phyloP scores from a whole-genome alignment of 2,888 invertebrate genomes.

The Philaethria dido region DNA sequence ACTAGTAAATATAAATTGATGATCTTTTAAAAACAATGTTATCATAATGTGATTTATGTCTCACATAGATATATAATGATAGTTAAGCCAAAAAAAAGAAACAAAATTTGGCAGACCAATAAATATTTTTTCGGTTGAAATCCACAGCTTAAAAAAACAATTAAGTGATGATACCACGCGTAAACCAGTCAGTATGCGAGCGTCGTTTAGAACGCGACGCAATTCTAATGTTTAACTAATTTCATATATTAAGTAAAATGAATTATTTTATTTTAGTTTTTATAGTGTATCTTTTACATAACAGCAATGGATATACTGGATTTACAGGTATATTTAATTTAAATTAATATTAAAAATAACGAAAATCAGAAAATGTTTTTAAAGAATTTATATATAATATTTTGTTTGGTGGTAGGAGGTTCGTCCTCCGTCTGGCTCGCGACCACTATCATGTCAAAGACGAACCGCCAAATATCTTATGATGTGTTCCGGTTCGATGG shows the following conservation, averaged over 20 bases:
- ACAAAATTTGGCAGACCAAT: conserved; percentile 8
- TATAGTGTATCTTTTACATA: background rate
- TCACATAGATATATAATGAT: background rate
- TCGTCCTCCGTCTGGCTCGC: too few species aligned
- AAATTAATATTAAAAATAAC: too few species aligned
- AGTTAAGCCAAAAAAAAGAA: background rate
- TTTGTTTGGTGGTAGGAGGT: too few species aligned
- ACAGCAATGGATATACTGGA: conserved; percentile 5
- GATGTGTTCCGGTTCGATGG: too few species aligned
- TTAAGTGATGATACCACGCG: background rate
- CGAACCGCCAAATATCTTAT: too few species aligned
- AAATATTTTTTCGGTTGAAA: conserved; percentile 10
- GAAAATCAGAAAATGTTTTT: too few species aligned
- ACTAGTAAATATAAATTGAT: too few species aligned
- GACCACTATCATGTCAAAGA: too few species aligned
- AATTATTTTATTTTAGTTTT: conserved; percentile 1
- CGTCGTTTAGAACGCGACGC: conserved; percentile 1
- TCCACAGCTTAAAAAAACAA: background rate
- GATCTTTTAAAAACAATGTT: background rate
- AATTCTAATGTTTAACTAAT: background rate
- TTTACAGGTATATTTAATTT: conserved; percentile 8
- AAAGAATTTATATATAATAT: too few species aligned
- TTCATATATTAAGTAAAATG: background rate
- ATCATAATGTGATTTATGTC: background rate
- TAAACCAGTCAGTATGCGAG: conserved; percentile 3